A percentile compares a stretch with the other conserved stretches of the same genome.
Evolutionary conservation across 2,888 invertebrate species (phyloP).

Genomic region (Lingula anatina): DNA sequence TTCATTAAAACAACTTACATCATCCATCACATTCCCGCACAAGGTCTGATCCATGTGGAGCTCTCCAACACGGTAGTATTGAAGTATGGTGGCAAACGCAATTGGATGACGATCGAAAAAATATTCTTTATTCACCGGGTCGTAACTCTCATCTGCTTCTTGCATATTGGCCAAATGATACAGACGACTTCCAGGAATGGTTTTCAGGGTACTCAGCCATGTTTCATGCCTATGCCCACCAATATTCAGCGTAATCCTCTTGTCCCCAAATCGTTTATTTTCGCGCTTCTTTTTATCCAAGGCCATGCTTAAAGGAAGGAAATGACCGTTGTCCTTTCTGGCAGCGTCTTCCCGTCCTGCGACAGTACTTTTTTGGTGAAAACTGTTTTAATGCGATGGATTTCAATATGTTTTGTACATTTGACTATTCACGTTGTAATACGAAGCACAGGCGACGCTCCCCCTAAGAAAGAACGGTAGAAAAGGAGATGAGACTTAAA

Average conservation of each 20-base stretch:
- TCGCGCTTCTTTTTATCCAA: too few species aligned
- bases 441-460: too few species aligned
- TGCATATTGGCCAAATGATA: conserved; percentile 32
- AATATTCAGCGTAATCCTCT: conserved; percentile 33
- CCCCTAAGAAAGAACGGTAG: too few species aligned
- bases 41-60: conserved; percentile 44
- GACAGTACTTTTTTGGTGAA: too few species aligned
- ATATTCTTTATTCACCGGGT: conserved; percentile 32
- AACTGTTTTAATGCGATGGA: too few species aligned
- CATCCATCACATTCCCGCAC: conserved; percentile 47
- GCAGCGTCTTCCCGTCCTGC: too few species aligned
- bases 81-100: conserved; percentile 39
- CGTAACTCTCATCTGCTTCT: conserved; percentile 42
- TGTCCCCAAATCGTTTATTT: conserved; percentile 9
- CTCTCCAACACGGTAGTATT: conserved; percentile 45
- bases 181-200: conserved; percentile 37
- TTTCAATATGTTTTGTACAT: too few species aligned
- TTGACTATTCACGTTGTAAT: too few species aligned
- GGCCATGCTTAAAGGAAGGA: too few species aligned
- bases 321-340: too few species aligned
- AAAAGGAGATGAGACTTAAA: too few species aligned
- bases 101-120: conserved; percentile 48
- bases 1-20: conserved; percentile 23
- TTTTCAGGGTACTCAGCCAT: conserved; percentile 29
- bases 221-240: conserved; percentile 44